Evolutionary conservation across 35 echinoderm and acorn worm genomes (phyloP).

Genomic region (Holothuria glaberrima): DNA sequence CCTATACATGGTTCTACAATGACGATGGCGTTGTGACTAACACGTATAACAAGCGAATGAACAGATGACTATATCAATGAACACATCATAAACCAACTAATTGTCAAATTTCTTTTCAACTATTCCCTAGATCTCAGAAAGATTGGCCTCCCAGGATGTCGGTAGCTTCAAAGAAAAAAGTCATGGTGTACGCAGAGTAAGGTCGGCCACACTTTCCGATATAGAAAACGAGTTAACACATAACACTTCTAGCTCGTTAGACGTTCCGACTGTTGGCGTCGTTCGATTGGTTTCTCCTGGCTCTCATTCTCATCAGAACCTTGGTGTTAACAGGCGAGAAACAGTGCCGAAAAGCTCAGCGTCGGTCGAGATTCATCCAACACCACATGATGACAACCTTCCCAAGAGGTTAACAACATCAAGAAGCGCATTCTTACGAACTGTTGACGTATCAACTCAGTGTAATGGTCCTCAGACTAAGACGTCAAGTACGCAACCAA

Average conservation of each 20-base stretch:
- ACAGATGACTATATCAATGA: too few species aligned
- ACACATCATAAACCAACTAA: background rate
- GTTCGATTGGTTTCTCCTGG: constrained; percentile 9
- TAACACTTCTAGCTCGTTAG: background rate
- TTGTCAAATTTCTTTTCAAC: background rate
- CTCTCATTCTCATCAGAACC: background rate
- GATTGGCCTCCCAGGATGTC: too few species aligned
- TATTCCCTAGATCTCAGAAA: background rate
- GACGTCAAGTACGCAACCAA: constrained; percentile 1
- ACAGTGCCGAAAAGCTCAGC: too few species aligned
- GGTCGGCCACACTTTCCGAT: background rate
- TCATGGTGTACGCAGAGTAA: background rate
- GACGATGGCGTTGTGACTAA: too few species aligned
- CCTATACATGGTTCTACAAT: too few species aligned
- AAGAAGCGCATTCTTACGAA: background rate
- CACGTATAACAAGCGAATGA: too few species aligned
- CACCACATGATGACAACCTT: too few species aligned
- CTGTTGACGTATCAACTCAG: constrained; percentile 1
- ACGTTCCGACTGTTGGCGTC: constrained; percentile 33
- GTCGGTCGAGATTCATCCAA: too few species aligned
- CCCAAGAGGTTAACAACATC: background rate
- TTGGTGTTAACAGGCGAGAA: background rate
- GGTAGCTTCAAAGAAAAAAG: too few species aligned
- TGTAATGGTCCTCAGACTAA: background rate
- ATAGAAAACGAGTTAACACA: background rate